Conservation (phyloP, 2,888 invertebrate genomes). For the Amblyjoppa fuscipennis region DNA sequence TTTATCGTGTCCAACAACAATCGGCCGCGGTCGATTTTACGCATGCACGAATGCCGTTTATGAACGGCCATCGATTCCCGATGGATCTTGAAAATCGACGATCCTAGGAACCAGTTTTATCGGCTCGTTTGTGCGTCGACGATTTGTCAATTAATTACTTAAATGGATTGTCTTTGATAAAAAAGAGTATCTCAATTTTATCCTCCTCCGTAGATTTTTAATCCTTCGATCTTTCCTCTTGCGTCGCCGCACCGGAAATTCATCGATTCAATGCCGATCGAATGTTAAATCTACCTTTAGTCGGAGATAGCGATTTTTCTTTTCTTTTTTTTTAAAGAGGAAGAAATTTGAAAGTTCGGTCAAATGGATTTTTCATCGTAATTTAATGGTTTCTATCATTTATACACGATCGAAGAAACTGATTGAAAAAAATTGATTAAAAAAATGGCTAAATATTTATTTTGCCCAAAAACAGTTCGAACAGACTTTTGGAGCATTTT, state of each 20-base stretch:
- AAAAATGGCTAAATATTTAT: too few relatives aligned
- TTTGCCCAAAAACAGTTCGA: too few relatives aligned
- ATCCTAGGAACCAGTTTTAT: not conserved
- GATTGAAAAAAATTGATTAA: too few relatives aligned
- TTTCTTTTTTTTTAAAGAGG: too few relatives aligned
- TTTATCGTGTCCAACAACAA: not conserved
- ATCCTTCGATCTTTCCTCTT: not conserved
- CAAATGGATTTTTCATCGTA: too few relatives aligned
- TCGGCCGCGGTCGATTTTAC: not conserved
- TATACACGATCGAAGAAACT: too few relatives aligned
- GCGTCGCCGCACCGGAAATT: not conserved
- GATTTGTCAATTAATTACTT: not conserved
- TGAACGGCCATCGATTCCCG: not conserved
- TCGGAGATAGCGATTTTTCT: too few relatives aligned
- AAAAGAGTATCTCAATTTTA: too few relatives aligned
- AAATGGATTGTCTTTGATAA: not conserved
- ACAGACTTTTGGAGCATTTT: too few relatives aligned
- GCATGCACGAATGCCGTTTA: not conserved
- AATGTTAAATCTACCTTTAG: not conserved
- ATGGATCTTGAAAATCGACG: conserved; percentile 2
- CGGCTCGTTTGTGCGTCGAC: not conserved
- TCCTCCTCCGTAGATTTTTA: not conserved
- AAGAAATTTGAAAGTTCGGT: too few relatives aligned
- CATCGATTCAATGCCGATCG: not conserved
- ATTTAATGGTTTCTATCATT: too few relatives aligned